Base-by-base conservation (phyloP, 92 coral and sea anemone genomes). In the Zoanthus solanderi region DNA sequence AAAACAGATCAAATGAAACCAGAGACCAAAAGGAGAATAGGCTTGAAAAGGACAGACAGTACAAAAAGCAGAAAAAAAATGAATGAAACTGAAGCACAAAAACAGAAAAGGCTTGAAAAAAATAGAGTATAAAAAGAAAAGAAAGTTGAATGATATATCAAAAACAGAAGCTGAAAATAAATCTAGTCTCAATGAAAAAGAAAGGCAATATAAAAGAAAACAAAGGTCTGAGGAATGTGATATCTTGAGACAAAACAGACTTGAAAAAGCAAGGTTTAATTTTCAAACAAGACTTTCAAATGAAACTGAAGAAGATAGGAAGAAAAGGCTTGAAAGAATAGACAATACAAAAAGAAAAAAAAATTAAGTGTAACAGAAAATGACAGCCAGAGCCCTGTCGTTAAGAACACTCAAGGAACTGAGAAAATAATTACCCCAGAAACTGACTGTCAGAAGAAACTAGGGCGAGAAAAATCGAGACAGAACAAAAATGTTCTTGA, bases 191-290 rank as follows among this genome's bases (percentile, higher is more conserved):
- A 50, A 50, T 71, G 48, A 28, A 71, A 71, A 71, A 71, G 46
- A 71, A 10, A 71, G 75, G 75, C 45, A 71, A 71, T 18, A 71
- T 63, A 63, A 63, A 63, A 63, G 28, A 23, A 63, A 63, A 16
- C 71, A 63, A 63, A 63, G 71, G 71, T 63, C 71, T 15, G 71
- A 63, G 28, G 71, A 63, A 63, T 63, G 71, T 63, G 71, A 63
- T 15, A 63, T 63, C 28, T 63, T 23, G 29, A 63, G 71, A 63
- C 29, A 23, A 15, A 63, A 63, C n/a, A 15, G 71, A 23, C 71
- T 63, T 63, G 71, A 63, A 23, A 63, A 63, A 63, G 71, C 71
- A 15, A 63, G 71, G 71, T 63, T 63, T 17, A 63, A 23, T 63
- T 63, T 15, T 63, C 28, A 15, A 6, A 63, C 6, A 15, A 63